These are phyloP conservation scores for Plagodis dolabraria DNA, from an alignment of 2,888 invertebrate species.

Conservation along the genomic window DNA sequence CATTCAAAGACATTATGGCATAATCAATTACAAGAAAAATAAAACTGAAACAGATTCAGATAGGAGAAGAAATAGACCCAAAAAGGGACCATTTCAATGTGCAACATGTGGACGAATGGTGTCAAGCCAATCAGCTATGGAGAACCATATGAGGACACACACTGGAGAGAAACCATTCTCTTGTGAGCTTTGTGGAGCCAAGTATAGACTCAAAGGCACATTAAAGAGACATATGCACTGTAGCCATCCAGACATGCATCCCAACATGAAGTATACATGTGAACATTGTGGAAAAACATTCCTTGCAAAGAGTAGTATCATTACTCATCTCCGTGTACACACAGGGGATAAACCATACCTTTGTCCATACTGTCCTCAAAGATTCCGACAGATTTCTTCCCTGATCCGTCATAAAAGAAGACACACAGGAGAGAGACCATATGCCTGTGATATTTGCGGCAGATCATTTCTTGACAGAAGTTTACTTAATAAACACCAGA, in stretches of 20 bases:
- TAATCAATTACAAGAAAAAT: constrained; percentile 8
- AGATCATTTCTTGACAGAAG: constrained; percentile 67
- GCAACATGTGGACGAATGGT: constrained; percentile 63
- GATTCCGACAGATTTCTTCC: constrained; percentile 69
- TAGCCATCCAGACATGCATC: constrained; percentile 44
- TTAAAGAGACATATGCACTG: constrained; percentile 65
- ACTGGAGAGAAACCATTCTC: constrained; percentile 73
- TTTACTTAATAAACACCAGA: constrained; percentile 65
- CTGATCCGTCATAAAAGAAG: constrained; percentile 70
- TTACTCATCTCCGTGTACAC: constrained; percentile 71
- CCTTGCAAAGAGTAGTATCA: constrained; percentile 67
- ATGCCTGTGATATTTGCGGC: constrained; percentile 63
- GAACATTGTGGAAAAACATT: constrained; percentile 76
- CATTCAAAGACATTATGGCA: constrained; percentile 28
- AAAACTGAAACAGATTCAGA: constrained; percentile 22
- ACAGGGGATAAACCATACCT: constrained; percentile 70
- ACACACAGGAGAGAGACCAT: constrained; percentile 77
- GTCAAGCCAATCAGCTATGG: constrained; percentile 64
- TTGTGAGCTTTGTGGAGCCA: constrained; percentile 58
- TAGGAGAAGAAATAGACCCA: constrained; percentile 48
- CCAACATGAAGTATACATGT: constrained; percentile 55
- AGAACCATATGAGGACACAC: constrained; percentile 70
- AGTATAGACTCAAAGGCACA: constrained; percentile 65
- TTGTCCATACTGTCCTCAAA: constrained; percentile 65
- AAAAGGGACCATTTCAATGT: constrained; percentile 61